These are phyloP conservation scores for Prosapia bicincta DNA, from an alignment of 2,888 invertebrate genomes.

Conservation along the genomic window DNA sequence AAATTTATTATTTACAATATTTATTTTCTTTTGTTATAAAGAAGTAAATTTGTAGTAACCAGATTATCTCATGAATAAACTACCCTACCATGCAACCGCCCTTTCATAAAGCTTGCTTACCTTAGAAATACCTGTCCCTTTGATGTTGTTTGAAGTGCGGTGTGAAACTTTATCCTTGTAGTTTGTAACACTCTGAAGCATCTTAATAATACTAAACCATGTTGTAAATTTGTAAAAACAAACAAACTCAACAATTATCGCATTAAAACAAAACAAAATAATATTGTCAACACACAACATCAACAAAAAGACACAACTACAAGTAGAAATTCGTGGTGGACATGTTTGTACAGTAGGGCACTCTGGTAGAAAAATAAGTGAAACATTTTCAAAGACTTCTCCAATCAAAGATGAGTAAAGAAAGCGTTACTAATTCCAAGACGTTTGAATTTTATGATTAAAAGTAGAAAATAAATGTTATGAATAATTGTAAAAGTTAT, in stretches of 20 bases:
- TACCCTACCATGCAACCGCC: constrained; percentile 15
- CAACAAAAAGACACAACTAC: constrained; percentile 28
- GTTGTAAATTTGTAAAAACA: constrained; percentile 25
- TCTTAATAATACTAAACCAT: constrained; percentile 27
- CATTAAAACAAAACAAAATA: constrained; percentile 28
- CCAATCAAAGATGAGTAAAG: constrained; percentile 18
- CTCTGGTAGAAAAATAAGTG: constrained; percentile 24
- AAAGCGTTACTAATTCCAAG: background rate
- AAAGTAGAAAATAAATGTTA: too few relatives aligned
- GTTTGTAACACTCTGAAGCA: constrained; percentile 17
- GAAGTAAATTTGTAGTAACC: background rate
- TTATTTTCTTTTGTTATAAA: too few relatives aligned
- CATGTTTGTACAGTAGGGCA: constrained; percentile 26
- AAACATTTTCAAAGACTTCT: constrained; percentile 21
- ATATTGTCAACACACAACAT: constrained; percentile 29
- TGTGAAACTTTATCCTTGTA: constrained; percentile 20
- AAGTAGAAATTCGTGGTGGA: constrained; percentile 30
- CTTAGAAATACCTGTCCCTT: constrained; percentile 31
- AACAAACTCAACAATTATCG: constrained; percentile 27
- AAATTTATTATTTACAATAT: too few relatives aligned
- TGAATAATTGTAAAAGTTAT: too few relatives aligned
- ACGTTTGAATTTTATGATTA: background rate
- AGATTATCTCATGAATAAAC: background rate
- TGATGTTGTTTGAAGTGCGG: constrained; percentile 29
- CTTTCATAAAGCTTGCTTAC: constrained; percentile 25